Evolutionary conservation across 2,888 invertebrate species (phyloP).

Genomic region (Drosophila falleni): DNA sequence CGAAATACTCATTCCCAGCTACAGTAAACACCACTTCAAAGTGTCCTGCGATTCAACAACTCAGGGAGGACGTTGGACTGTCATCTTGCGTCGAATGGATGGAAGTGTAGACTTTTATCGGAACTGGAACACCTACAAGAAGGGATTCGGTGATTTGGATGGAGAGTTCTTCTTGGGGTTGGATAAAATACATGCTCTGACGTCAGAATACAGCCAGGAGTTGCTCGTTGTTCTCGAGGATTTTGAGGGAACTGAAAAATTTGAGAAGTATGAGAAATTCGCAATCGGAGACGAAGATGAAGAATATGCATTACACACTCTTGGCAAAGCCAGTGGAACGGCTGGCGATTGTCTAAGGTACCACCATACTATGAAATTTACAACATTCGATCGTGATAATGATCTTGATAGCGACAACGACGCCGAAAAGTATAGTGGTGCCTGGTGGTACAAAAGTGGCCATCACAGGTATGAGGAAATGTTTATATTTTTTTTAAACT

Average conservation of each 20-base stretch:
- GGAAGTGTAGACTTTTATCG: constrained; percentile 8
- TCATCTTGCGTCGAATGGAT: constrained; percentile 5
- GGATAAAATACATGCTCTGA: constrained; percentile 5
- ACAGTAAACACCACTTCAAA: neutral
- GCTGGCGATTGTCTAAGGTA: neutral
- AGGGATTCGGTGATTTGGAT: constrained; percentile 4
- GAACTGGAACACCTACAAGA: neutral
- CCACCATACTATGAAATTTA: neutral
- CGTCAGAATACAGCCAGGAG: neutral
- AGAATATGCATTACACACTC: neutral
- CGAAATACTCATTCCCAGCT: neutral
- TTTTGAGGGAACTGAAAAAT: constrained; percentile 3
- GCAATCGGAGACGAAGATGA: neutral
- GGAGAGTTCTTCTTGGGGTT: constrained; percentile 2
- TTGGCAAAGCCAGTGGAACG: neutral
- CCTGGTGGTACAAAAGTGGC: constrained; percentile 2
- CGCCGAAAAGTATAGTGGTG: neutral
- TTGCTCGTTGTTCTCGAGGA: constrained; percentile 4
- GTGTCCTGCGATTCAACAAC: neutral
- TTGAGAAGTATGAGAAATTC: constrained; percentile 1
- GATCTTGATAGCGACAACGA: neutral
- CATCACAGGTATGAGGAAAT: neutral
- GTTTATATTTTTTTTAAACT: neutral
- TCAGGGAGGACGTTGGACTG: neutral
- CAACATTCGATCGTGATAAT: constrained; percentile 5